phyloP scores from a whole-genome alignment of 2,888 invertebrate genomes.

The Heliothis peltigera region DNA sequence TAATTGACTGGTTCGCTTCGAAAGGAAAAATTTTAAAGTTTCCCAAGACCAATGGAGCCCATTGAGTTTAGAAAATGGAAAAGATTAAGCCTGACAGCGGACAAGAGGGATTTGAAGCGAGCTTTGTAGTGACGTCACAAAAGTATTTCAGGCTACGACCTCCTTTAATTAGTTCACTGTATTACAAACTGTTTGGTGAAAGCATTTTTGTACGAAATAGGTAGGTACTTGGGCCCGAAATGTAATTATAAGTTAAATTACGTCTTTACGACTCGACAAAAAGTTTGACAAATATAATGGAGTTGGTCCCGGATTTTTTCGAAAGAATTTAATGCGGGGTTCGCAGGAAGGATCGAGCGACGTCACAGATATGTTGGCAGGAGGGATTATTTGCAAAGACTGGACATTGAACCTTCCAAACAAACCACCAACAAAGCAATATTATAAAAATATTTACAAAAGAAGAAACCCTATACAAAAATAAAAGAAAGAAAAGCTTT shows the following conservation, averaged over 20 bases:
- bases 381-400: background rate
- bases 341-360: background rate
- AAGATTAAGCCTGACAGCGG: constrained; percentile 37
- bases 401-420: background rate
- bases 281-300: constrained; percentile 27
- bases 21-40: constrained; percentile 20
- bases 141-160: constrained; percentile 17
- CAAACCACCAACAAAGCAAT: background rate
- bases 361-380: background rate
- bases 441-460: background rate
- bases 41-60: constrained; percentile 23
- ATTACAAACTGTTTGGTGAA: constrained; percentile 21
- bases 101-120: constrained; percentile 32
- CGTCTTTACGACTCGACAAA: constrained; percentile 21
- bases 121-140: constrained; percentile 18
- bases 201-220: constrained; percentile 37
- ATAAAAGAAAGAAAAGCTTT: background rate
- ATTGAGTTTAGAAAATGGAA: constrained; percentile 47
- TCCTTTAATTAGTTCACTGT: constrained; percentile 28
- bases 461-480: background rate
- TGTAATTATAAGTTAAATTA: constrained; percentile 53
- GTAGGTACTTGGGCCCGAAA: constrained; percentile 36
- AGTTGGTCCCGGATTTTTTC: constrained; percentile 10
- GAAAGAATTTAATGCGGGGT: background rate
- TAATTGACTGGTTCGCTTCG: constrained; percentile 11